Base-by-base conservation (phyloP, 2,888 invertebrate species). In the Rhingia rostrata region DNA sequence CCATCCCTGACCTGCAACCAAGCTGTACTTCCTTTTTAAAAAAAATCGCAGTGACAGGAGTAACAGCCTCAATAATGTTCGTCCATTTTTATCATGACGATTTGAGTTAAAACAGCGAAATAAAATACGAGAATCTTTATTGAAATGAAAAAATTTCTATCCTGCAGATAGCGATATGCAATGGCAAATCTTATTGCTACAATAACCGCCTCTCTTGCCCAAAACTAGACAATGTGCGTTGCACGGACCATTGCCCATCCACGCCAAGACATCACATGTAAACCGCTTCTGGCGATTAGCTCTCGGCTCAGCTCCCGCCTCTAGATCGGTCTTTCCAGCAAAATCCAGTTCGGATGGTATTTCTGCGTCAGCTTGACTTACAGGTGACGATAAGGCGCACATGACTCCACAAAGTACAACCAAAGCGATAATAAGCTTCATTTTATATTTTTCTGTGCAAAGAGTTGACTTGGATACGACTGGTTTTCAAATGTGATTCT, bases 201-300 rank as follows among this genome's bases (percentile, higher is more conserved):
- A 92, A 66, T 90, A 90, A 39, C 92, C 92, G 2, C 92, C 92
- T 47, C 84, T 88, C 63, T 81, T 89, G 10, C 90, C 86, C 22
- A 86, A 86, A 1, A 86, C 73, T 0, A 92, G n/a, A 51, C 92
- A 92, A 69, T 92, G 91, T 4, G 88, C 88, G 0, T 90, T 92
- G 86, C 92, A 92, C 45, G 91, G 92, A 9, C 91, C 87, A 69
- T 92, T 88, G 4, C 84, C 84, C 0, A 79, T 64, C 6, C 73
- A 86, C 60, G 90, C 90, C 33, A 92, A 80, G 2, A 92, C 87
- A 87, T 92, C 92, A 61, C 92, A 92, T 12, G 92, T 92, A 30
- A 90, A 90, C 66, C 92, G 88, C 79, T 90, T 92, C 0, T 89
- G 90, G 4, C 56, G 56, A 35, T 49, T 12, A 3, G 58, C 51